Conservation (phyloP, 2,888 invertebrate genomes). For the Achlya flavicornis region DNA sequence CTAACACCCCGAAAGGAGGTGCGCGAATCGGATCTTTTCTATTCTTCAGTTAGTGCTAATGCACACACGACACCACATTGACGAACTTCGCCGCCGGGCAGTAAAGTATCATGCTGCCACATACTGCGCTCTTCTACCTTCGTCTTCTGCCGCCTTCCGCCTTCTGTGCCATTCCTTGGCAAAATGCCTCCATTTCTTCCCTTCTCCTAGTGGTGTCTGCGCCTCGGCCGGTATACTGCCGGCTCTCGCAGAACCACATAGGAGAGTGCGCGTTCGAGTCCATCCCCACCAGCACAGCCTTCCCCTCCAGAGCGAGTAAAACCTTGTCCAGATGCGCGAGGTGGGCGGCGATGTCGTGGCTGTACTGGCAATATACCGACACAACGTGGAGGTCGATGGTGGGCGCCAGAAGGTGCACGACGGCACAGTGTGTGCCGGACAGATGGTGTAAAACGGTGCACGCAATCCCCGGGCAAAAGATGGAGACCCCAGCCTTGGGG, state of each 20-base stretch:
- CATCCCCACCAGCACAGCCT: slow-evolving; percentile 20
- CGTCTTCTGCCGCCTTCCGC: neutral
- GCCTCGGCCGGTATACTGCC: slow-evolving; percentile 20
- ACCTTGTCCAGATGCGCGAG: slow-evolving; percentile 23
- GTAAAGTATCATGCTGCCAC: no score
- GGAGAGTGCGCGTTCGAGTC: slow-evolving; percentile 27
- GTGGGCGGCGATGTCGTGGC: slow-evolving; percentile 24
- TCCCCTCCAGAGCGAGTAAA: slow-evolving; percentile 14
- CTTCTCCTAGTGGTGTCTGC: no score
- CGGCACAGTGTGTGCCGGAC: no score
- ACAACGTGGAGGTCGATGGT: slow-evolving; percentile 19
- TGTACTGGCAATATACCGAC: slow-evolving; percentile 33
- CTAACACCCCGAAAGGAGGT: no score
- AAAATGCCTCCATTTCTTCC: neutral
- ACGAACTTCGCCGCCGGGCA: no score
- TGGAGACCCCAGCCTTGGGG: neutral
- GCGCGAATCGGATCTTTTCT: no score
- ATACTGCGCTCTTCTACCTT: no score
- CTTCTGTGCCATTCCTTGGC: neutral
- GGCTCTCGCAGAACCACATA: neutral
- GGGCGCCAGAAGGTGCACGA: no score
- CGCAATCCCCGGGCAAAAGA: neutral
- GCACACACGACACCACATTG: no score
- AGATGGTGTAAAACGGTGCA: slow-evolving; percentile 21
- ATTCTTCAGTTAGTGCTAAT: no score